Evolutionary conservation across 2,888 invertebrate species (phyloP), one percentile per base, ranked within the genome.

Genomic region (Drepana falcataria): DNA sequence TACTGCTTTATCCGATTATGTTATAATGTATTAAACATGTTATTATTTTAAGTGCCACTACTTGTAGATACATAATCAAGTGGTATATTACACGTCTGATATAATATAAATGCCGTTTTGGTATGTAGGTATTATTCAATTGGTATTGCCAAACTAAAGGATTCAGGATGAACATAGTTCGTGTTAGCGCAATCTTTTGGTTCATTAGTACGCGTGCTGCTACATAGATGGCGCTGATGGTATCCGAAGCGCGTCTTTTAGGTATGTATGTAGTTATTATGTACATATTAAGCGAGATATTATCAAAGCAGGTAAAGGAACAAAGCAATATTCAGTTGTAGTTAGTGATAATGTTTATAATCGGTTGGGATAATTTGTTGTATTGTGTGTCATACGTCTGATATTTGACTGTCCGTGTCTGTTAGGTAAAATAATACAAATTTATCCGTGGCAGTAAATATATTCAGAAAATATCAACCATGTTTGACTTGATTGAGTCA

Each of bases 401-500:
- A 2, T 40, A 1, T 49, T 3, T 40, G 37, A 21, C 41, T 9
- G 44, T 44, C 33, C 41, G 40, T 40, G 34, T 7, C 33, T 34
- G 3, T 54, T 56, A 52, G 59, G 71, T 62, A 58, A 79, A 83
- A 82, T 78, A 72, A 81, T 81, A 79, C 70, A 67, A 72, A 65
- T 59, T 51, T 62, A 65, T 66, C 77, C 81, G 83, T 89, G 84
- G 87, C 83, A 91, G 89, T 90, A 90, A 88, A 91, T 89, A 90
- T 91, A 91, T 88, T 90, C 86, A 88, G 88, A 89, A 89, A 91
- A 89, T 89, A 91, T 87, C 78, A 87, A 88, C 84, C 81, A 77
- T 83, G 77, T 77, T 83, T 78, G 82, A 84, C 82, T 83, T 79
- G 79, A 83, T 80, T 82, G 82, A 71, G 83, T 85, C 84, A 81